Evolutionary conservation across 92 coral and sea anemone species (phyloP), one percentile per base, ranked within the genome.

Genomic region (Zoanthus sociatus): DNA sequence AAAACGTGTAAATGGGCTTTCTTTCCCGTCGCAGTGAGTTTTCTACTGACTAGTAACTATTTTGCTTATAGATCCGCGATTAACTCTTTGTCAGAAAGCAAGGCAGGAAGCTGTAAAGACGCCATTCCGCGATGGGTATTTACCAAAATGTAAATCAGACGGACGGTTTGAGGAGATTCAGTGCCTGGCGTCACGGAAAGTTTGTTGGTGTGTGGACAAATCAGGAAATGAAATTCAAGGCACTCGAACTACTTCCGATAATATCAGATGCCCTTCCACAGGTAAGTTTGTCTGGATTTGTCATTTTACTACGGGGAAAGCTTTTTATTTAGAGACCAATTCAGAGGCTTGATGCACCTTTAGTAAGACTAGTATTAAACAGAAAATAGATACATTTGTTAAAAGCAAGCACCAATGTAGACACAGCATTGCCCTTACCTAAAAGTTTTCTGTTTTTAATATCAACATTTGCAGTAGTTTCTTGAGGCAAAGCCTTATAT

Each of bases 151-250:
- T 76, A 91, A 93, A 75, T 77, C 90, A 17, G 44, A 90, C 63
- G 99, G 99, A 4, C 78, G 66, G 12, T 96, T 77, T 53, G 97
- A 94, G 44, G 95, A 89, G 86, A 85, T 92, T 72, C 99, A 96
- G 88, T 96, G 99, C 44, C 91, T 95, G 60, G 77, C 83, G 32
- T 86, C 93, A 15, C 88, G 90, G 50, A 88, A 86, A 70, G 90
- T 84, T 54, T 96, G 99, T 48, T 94, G 99, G 99, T 96, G 99
- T 73, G 92, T 90, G 63, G 95, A 95, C 81, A 88, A 84, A 31
- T 91, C 91, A 79, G 99, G 99, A 7, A 95, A 96, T 70, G 96
- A 95, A 86, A 88, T 94, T 33, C 88, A 85, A 18, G 94, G 97
- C 55, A 93, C 97, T 70, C 79, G 92, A 84, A 89, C 92, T 51